A percentile compares a stretch with the other conserved stretches of the same genome.
These are phyloP conservation scores for Drosophila rellima DNA, from an alignment of 2,888 invertebrate species.

Conservation along the genomic window DNA sequence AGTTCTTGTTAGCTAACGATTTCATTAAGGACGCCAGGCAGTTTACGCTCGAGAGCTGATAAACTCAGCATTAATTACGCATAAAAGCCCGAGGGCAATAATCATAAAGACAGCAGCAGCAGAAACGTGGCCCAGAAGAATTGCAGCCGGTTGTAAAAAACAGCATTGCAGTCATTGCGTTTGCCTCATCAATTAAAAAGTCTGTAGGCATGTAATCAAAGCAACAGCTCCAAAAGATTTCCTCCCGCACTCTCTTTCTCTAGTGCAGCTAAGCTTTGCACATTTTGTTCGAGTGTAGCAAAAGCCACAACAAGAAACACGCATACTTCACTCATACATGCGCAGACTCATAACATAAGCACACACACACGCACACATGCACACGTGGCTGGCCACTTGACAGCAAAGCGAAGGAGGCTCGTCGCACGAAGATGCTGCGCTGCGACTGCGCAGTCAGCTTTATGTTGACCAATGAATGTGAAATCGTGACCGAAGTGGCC, in stretches of 20 bases:
- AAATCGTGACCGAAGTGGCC: slow-evolving; percentile 80
- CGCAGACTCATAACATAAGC: slow-evolving; percentile 6
- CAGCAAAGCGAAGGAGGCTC: slow-evolving; percentile 69
- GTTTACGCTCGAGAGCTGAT: slow-evolving; percentile 9
- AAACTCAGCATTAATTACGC: slow-evolving; percentile 30
- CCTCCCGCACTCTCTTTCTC: not conserved
- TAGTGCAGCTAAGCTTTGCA: slow-evolving; percentile 2
- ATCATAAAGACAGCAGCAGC: slow-evolving; percentile 51
- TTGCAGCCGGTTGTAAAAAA: slow-evolving; percentile 17
- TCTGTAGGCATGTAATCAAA: slow-evolving; percentile 58
- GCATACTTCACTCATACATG: slow-evolving; percentile 38
- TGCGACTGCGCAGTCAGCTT: slow-evolving; percentile 52
- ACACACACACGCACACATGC: slow-evolving; percentile 6
- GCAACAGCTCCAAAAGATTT: slow-evolving; percentile 11
- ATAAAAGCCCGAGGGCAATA: slow-evolving; percentile 49
- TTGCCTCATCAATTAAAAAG: slow-evolving; percentile 68
- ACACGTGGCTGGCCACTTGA: slow-evolving; percentile 43
- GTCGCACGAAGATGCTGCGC: slow-evolving; percentile 59
- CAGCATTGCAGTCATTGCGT: slow-evolving; percentile 28
- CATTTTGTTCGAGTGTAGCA: slow-evolving; percentile 47
- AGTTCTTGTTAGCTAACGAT: not conserved
- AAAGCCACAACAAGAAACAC: slow-evolving; percentile 32
- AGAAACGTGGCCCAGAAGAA: slow-evolving; percentile 26
- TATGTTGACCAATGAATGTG: slow-evolving; percentile 57
- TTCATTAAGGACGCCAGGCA: slow-evolving; percentile 6